A percentile compares a stretch with the other conserved stretches of the same genome.
Conservation (phyloP, 2,113 vertebrate genomes). For the Hippocampus comes region DNA sequence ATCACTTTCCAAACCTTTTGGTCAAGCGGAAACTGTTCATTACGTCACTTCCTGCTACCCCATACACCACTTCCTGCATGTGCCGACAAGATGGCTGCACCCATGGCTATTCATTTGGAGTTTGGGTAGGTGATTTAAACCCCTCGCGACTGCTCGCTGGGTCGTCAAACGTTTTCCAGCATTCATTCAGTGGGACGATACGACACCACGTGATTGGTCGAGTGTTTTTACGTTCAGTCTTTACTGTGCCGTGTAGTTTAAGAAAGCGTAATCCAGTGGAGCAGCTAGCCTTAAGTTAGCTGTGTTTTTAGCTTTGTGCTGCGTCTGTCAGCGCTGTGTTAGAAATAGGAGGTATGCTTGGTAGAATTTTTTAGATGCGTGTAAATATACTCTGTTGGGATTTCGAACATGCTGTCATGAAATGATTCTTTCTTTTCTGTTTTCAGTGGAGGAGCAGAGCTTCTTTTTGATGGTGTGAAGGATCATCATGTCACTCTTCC, state of each 20-base stretch:
- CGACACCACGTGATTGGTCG: background rate
- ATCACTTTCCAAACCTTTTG: background rate
- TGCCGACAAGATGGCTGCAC: slow-evolving; percentile 83
- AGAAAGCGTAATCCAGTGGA: background rate
- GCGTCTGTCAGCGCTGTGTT: background rate
- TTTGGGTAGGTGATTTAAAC: slow-evolving; percentile 80
- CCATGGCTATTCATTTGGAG: slow-evolving; percentile 83
- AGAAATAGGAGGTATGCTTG: background rate
- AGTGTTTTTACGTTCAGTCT: no score
- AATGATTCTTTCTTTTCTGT: slow-evolving; percentile 19
- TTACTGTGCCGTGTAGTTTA: background rate
- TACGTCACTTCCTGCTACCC: slow-evolving; percentile 51
- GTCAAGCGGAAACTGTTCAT: no score
- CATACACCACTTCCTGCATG: slow-evolving; percentile 50
- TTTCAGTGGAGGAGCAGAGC: slow-evolving; percentile 89
- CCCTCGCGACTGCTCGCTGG: background rate
- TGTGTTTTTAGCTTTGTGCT: background rate
- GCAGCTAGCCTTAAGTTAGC: background rate
- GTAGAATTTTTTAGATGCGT: background rate
- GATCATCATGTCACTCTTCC: slow-evolving; percentile 88
- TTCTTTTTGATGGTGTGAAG: slow-evolving; percentile 89
- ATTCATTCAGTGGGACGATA: background rate
- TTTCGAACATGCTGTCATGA: background rate
- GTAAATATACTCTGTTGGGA: background rate
- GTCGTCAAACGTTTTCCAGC: no score